Conservation (phyloP, 2,797 vertebrate species). For the Nannoperca obscura region DNA sequence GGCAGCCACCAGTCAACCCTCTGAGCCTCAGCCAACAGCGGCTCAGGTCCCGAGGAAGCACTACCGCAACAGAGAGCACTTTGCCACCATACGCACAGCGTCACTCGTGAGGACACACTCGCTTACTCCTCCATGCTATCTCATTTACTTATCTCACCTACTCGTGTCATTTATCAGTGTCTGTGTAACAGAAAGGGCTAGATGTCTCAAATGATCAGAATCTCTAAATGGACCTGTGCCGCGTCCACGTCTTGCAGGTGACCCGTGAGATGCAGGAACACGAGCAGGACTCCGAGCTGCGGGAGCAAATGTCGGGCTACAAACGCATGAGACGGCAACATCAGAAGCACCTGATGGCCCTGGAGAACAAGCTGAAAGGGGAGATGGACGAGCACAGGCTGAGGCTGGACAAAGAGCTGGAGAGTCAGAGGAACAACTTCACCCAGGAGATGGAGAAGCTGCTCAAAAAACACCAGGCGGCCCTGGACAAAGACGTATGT, state of each 20-base stretch:
- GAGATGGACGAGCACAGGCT: constrained; percentile 99
- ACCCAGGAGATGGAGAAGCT: constrained; percentile 98
- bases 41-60: constrained; percentile 92
- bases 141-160: not conserved
- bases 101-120: constrained; percentile 88
- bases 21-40: constrained; percentile 91
- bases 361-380: constrained; percentile 98
- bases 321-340: constrained; percentile 99
- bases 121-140: not conserved
- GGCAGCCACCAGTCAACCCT: constrained; percentile 86
- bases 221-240: not conserved
- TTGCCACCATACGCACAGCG: constrained; percentile 98
- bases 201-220: not conserved
- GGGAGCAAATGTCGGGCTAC: constrained; percentile 99
- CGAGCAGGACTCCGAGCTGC: constrained; percentile 97
- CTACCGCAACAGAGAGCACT: constrained; percentile 98
- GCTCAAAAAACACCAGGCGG: constrained; percentile 96
- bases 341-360: constrained; percentile 97
- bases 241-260: constrained; percentile 83
- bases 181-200: not conserved
- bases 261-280: constrained; percentile 99
- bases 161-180: not conserved
- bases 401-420: constrained; percentile 97
- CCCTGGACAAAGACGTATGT: constrained; percentile 96
- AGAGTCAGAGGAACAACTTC: constrained; percentile 97